A percentile compares a stretch with the other conserved stretches of the same genome.
Evolutionary conservation across 2,113 vertebrate species (phyloP).

Genomic region (Actenoides lindsayi): DNA sequence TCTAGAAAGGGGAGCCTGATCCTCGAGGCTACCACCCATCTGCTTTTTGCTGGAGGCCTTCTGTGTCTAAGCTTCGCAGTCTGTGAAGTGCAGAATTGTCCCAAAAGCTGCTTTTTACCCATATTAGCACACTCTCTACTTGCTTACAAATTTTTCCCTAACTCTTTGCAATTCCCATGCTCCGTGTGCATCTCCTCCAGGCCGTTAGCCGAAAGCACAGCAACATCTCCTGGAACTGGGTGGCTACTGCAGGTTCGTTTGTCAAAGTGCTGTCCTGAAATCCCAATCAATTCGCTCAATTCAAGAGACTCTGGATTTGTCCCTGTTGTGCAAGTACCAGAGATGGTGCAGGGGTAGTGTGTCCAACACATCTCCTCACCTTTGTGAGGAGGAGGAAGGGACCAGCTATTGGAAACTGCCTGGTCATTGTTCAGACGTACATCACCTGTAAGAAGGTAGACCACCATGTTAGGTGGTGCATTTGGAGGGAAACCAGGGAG

Average conservation of each 20-base stretch:
- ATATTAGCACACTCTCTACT: not conserved
- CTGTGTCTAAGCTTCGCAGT: fast-evolving
- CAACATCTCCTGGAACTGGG: conserved; percentile 66
- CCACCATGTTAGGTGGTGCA: not conserved
- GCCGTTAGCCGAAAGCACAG: conserved; percentile 66
- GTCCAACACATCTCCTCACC: not conserved
- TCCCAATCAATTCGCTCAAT: not conserved
- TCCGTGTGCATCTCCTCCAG: not conserved
- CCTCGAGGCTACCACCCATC: not conserved
- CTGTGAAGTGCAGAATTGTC: not conserved
- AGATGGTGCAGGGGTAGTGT: not conserved
- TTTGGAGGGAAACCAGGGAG: not conserved
- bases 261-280: not conserved
- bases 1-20: not conserved
- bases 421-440: not conserved
- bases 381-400: not conserved
- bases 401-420: not conserved
- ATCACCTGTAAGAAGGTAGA: not conserved
- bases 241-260: conserved; percentile 44
- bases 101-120: not conserved
- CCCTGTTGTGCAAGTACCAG: fast-evolving
- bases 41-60: not conserved
- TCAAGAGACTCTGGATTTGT: fast-evolving
- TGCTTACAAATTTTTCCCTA: not conserved
- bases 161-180: not conserved